A percentile compares a stretch with the other conserved stretches of the same genome.
phyloP scores from a whole-genome alignment of 1,140 invertebrate genomes.

The Pogonus chalceus region DNA sequence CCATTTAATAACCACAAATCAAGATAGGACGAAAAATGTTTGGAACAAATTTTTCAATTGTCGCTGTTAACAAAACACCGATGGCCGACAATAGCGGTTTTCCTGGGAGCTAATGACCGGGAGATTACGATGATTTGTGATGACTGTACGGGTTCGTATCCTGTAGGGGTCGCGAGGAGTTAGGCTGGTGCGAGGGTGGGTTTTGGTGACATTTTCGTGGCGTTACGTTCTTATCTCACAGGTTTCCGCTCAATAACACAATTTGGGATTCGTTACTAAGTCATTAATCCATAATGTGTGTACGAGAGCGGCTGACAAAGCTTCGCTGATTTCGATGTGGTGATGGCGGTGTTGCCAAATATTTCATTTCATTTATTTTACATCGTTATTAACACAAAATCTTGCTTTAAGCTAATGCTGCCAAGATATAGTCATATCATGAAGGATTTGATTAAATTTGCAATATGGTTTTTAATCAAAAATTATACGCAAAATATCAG shows the following conservation, averaged over 20 bases:
- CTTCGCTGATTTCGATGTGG: no score
- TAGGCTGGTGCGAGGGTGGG: not conserved
- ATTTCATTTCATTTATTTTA: no score
- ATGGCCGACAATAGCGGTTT: not conserved
- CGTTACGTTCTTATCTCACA: conserved; percentile 23
- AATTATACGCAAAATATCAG: no score
- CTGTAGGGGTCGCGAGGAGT: not conserved
- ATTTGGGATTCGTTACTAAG: conserved; percentile 19
- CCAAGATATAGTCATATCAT: no score
- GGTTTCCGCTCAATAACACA: conserved; percentile 26
- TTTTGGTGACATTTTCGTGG: not conserved
- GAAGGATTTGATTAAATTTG: no score
- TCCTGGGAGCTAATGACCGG: not conserved
- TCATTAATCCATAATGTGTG: conserved; percentile 7
- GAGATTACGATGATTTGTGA: not conserved
- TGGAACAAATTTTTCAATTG: not conserved
- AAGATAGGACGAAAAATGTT: not conserved
- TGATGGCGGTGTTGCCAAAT: no score
- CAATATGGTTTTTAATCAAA: no score
- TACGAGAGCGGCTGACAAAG: no score
- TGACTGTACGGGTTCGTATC: not conserved
- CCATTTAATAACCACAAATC: no score
- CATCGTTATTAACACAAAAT: no score
- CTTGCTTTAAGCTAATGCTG: no score
- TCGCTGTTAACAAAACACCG: not conserved